Conservation (phyloP, 2,888 invertebrate species). For the Nymphalis c-album region DNA sequence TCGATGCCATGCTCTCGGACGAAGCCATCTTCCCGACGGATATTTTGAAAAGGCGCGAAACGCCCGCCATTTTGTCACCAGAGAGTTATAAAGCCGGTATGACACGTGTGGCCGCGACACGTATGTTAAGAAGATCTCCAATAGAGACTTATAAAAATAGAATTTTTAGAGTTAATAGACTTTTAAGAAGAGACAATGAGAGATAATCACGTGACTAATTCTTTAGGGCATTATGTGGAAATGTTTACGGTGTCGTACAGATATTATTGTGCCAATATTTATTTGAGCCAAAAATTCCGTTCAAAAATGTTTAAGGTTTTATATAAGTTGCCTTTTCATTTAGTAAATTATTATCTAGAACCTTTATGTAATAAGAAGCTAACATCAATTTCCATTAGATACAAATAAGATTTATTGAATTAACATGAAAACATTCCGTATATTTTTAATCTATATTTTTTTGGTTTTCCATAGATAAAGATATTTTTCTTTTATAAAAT, state of each 20-base stretch:
- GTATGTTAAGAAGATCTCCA: constrained; percentile 60
- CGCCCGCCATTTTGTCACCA: constrained; percentile 72
- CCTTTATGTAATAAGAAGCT: background rate
- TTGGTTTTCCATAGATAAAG: too few species aligned
- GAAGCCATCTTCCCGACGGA: constrained; percentile 55
- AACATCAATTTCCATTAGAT: background rate
- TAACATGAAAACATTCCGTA: too few species aligned
- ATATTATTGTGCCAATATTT: constrained; percentile 34
- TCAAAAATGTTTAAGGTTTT: constrained; percentile 6
- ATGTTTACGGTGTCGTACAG: constrained; percentile 30
- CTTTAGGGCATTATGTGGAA: constrained; percentile 16
- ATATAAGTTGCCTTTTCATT: background rate
- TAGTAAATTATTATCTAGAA: background rate
- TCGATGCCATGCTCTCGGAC: constrained; percentile 76
- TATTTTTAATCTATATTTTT: background rate
- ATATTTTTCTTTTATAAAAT: too few species aligned
- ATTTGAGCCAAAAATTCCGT: constrained; percentile 18
- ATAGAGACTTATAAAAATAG: constrained; percentile 71
- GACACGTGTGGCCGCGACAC: constrained; percentile 66
- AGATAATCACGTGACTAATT: constrained; percentile 60
- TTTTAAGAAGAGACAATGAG: constrained; percentile 66
- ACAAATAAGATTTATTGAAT: background rate
- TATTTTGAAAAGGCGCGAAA: constrained; percentile 65
- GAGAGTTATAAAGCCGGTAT: constrained; percentile 72
- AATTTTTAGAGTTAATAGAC: constrained; percentile 67